Percentiles rank a stretch among this genome's conserved stretches.
Evolutionary conservation across 2,113 vertebrate species (phyloP).

Genomic region (Ardeotis arabs): DNA sequence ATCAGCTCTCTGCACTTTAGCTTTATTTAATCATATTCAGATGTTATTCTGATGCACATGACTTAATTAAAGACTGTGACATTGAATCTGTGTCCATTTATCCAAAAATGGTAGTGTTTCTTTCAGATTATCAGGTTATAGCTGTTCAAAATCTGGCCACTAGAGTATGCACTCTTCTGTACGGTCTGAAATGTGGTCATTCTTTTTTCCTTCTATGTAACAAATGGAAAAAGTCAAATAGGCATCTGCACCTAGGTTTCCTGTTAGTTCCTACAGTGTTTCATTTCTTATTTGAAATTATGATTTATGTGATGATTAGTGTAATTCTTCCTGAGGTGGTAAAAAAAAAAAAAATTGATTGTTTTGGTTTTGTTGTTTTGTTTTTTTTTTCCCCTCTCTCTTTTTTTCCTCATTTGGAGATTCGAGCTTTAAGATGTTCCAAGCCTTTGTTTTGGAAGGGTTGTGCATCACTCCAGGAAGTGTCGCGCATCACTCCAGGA

Average conservation of each 20-base stretch:
- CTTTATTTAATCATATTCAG: neutral
- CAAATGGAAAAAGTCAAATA: neutral
- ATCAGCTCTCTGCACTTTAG: neutral
- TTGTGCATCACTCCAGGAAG: neutral
- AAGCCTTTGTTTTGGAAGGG: neutral
- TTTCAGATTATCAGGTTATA: neutral
- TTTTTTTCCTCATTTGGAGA: neutral
- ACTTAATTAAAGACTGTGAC: neutral
- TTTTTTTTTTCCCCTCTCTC: neutral
- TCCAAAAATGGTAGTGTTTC: neutral
- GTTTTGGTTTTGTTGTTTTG: too few species aligned
- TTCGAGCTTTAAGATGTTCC: neutral
- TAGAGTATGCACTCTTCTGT: neutral
- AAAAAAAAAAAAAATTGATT: neutral
- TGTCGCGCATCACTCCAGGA: neutral
- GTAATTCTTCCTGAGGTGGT: neutral
- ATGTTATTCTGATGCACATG: neutral
- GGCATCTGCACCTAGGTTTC: fast-evolving
- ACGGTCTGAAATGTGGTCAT: neutral
- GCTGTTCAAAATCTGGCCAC: neutral
- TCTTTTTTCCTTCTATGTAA: neutral
- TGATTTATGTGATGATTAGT: neutral
- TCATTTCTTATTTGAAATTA: neutral
- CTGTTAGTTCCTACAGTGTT: neutral
- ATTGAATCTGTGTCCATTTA: neutral